Evolutionary conservation across 1,140 invertebrate species (phyloP), one percentile per base, ranked within the genome.

Genomic region (Drosophila miranda): DNA sequence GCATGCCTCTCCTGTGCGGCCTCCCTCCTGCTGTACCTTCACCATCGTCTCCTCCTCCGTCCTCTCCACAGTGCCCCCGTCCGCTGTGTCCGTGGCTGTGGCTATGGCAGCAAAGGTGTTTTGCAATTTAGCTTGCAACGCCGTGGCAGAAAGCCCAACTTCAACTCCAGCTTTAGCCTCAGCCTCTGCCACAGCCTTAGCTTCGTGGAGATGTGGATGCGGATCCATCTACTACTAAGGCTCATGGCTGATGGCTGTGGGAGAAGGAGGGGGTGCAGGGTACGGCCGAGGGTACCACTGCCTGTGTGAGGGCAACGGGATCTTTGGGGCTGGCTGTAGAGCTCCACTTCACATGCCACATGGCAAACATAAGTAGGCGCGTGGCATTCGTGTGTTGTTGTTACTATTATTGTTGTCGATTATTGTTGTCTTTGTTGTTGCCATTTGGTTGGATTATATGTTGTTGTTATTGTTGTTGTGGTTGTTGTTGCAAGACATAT

Each of bases 311-410:
- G 71, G 78, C 55, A 67, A 63, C 66, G 76, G 68, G 63, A 66
- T 57, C 61, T 75, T 23, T 38, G 34, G 34, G 59, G 68, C 50
- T 19, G 54, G 50, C 13, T 42, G 43, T 26, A 13, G 51, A 76
- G 82, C 77, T 78, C 53, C 83, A 87, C 83, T 87, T 82, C 83
- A 87, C 78, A 87, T 87, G 82, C 82, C 82, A 87, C 83, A 87
- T 83, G 78, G 83, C 82, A 82, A 68, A 78, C 82, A 87, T 89
- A 89, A 89, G 86, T 86, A 89, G 86, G 86, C 86, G 86, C 86
- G 86, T 89, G 86, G 86, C 86, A 87, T 81, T 89, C 86, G 86
- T 89, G 84, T 89, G 84, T 83, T 86, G 82, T 80, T 84, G 80
- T 84, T 79, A 84, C 75, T 83, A 79, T 84, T 84, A 79, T 84